Conservation (phyloP, 2,113 vertebrate species). For the Rhinopomastus cyanomelas region DNA sequence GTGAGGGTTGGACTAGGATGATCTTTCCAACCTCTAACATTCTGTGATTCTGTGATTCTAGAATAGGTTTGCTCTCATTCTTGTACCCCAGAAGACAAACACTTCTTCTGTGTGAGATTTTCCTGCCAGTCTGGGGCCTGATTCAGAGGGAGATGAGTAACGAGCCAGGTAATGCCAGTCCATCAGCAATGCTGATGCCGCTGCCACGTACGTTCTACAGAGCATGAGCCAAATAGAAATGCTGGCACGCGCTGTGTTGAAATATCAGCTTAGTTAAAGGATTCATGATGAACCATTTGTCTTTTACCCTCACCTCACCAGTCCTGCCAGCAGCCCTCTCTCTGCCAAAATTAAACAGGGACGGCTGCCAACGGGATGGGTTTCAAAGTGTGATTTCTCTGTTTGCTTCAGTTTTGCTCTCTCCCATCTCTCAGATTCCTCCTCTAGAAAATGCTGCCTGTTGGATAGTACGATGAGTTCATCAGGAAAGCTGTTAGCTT, state of each 20-base stretch:
- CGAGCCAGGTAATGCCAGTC: slow-evolving; percentile 58
- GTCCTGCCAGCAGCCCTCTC: slow-evolving; percentile 46
- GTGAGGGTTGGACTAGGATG: too few relatives aligned
- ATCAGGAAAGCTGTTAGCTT: slow-evolving; percentile 22
- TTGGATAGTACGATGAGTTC: slow-evolving; percentile 16
- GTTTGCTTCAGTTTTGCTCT: slow-evolving; percentile 35
- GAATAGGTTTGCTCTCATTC: not conserved
- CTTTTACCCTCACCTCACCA: slow-evolving; percentile 66
- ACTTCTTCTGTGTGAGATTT: not conserved
- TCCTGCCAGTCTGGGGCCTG: slow-evolving; percentile 11
- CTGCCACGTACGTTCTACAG: slow-evolving; percentile 45
- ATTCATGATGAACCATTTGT: slow-evolving; percentile 69
- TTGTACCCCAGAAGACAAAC: not conserved
- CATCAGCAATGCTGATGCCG: slow-evolving; percentile 59
- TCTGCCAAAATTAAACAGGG: slow-evolving; percentile 63
- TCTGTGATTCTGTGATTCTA: too few relatives aligned
- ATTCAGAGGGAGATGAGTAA: slow-evolving; percentile 41
- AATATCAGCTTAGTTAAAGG: slow-evolving; percentile 73
- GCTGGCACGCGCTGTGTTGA: slow-evolving; percentile 57
- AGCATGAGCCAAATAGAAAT: slow-evolving; percentile 53
- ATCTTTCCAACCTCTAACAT: too few relatives aligned
- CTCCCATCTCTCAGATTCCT: not conserved
- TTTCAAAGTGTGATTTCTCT: slow-evolving; percentile 40
- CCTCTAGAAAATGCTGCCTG: not conserved
- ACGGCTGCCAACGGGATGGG: slow-evolving; percentile 55